A percentile compares a stretch with the other conserved stretches of the same genome.
phyloP scores from a whole-genome alignment of 2,797 vertebrate genomes.

The Holocentrus rufus region DNA sequence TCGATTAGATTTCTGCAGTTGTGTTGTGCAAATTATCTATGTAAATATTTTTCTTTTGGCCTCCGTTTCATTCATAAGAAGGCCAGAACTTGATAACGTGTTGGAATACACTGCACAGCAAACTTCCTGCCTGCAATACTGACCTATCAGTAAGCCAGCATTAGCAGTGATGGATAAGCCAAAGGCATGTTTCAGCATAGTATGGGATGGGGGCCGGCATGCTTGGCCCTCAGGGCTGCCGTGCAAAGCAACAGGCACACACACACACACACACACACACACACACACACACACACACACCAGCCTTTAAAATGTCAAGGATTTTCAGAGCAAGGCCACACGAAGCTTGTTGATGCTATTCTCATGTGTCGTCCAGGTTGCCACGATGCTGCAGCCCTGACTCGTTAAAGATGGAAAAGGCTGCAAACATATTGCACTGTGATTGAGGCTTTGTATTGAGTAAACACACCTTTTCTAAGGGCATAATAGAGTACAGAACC shows the following conservation, averaged over 20 bases:
- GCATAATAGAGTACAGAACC: not conserved
- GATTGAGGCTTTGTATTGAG: constrained; percentile 24
- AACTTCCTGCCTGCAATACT: constrained; percentile 23
- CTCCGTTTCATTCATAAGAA: not conserved
- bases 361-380: constrained; percentile 6
- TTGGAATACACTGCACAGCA: constrained; percentile 5
- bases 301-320: constrained; percentile 53
- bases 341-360: constrained; percentile 26
- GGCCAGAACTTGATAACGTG: constrained; percentile 1
- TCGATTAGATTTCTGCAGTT: not conserved
- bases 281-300: not conserved
- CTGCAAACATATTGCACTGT: constrained; percentile 22
- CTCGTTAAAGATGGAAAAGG: constrained; percentile 27
- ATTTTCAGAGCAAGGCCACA: constrained; percentile 39
- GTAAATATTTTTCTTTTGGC: not conserved
- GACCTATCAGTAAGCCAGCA: not conserved
- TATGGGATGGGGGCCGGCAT: constrained; percentile 26
- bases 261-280: not conserved
- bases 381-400: constrained; percentile 1
- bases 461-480: constrained; percentile 50
- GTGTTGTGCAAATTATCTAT: not conserved
- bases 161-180: constrained; percentile 37
- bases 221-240: constrained; percentile 28
- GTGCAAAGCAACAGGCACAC: constrained; percentile 28
- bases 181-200: constrained; percentile 53